Conservation (phyloP, 2,888 invertebrate species). For the Heliconius charithonia region DNA sequence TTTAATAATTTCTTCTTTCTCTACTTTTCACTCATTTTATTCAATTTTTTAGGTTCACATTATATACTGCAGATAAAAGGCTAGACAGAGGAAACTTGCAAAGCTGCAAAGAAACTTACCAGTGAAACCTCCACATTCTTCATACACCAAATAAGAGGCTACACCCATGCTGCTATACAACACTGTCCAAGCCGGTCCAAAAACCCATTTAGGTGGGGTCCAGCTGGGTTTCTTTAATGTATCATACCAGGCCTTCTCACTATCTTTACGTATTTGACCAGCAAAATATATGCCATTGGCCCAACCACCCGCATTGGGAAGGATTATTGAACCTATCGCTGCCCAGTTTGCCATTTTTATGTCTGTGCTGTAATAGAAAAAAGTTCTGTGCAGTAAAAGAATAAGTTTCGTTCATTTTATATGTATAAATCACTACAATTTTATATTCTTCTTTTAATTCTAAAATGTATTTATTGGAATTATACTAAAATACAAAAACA, state of each 20-base stretch:
- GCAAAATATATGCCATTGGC: constrained; percentile 86
- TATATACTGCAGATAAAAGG: no score
- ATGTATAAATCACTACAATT: neutral
- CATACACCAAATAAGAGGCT: constrained; percentile 92
- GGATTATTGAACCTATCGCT: constrained; percentile 67
- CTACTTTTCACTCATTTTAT: no score
- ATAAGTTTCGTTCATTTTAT: constrained; percentile 11
- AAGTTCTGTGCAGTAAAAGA: constrained; percentile 49
- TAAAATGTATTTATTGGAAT: no score
- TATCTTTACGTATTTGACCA: constrained; percentile 82
- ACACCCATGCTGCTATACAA: constrained; percentile 93
- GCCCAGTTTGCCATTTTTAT: constrained; percentile 66
- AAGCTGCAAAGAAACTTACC: constrained; percentile 63
- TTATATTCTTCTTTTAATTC: no score
- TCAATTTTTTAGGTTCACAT: no score
- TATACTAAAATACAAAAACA: no score
- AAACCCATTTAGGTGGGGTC: constrained; percentile 91
- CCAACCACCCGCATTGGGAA: constrained; percentile 87
- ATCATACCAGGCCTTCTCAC: constrained; percentile 68
- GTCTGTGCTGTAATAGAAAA: constrained; percentile 51
- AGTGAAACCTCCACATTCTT: constrained; percentile 89
- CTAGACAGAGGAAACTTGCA: no score
- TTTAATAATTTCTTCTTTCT: no score
- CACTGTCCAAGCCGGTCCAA: constrained; percentile 91
- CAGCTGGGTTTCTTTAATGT: constrained; percentile 86